Percentiles rank a stretch among this genome's conserved stretches.
Evolutionary conservation across 2,888 invertebrate genomes (phyloP).

Genomic region (Orthosia cruda): DNA sequence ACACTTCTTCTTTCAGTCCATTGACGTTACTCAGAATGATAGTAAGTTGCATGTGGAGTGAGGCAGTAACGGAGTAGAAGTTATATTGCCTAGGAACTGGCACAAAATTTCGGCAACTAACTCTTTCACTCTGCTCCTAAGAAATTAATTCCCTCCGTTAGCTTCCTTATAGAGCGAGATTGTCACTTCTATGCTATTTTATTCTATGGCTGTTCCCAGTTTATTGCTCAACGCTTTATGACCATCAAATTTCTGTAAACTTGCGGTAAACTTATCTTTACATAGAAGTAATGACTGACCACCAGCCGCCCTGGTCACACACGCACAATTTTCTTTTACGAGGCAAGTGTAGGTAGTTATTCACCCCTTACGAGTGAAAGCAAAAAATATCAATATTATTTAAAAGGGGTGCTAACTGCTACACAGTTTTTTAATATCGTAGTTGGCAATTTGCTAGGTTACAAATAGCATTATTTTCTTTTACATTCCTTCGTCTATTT

Average conservation of each 20-base stretch:
- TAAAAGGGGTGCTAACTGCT: slow-evolving; percentile 34
- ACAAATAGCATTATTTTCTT: neutral
- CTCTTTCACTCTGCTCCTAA: too few species aligned
- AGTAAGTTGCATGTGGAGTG: too few species aligned
- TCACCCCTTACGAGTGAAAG: slow-evolving; percentile 25
- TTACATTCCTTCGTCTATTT: too few species aligned
- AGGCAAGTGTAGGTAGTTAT: slow-evolving; percentile 8
- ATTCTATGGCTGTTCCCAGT: slow-evolving; percentile 73
- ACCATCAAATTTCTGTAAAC: slow-evolving; percentile 90
- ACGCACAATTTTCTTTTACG: slow-evolving; percentile 37
- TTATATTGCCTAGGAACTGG: too few species aligned
- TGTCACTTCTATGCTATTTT: neutral
- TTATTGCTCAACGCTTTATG: slow-evolving; percentile 87
- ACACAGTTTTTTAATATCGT: neutral
- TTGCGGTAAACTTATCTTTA: slow-evolving; percentile 65
- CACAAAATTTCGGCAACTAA: too few species aligned
- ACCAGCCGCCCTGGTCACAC: slow-evolving; percentile 9
- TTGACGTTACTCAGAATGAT: too few species aligned
- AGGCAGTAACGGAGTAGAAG: too few species aligned
- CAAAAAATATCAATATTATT: slow-evolving; percentile 21
- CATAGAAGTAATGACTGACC: slow-evolving; percentile 54
- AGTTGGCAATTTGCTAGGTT: neutral
- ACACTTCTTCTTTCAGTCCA: too few species aligned
- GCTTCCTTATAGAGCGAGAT: neutral
- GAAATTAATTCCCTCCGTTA: too few species aligned